These are phyloP conservation scores for western clawed frog (Xenopus tropicalis) DNA, from an alignment of 2,113 vertebrate species.

Conservation along the genomic window UCB_Xtro_10.0 CM004444.2:52396501-52397000, in stretches of 20 bases:
- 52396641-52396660: conserved; percentile 11
- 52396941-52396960: no score
- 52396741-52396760: conserved; percentile 21
- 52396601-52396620: conserved; percentile 23
- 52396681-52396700: neutral
- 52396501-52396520: conserved; percentile 1
- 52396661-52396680: conserved; percentile 14
- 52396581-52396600: conserved; percentile 27
- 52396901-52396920: no score
- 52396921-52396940: no score
- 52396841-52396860: no score
- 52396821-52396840: no score
- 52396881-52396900: no score
- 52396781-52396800: no score
- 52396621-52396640: conserved; percentile 11
- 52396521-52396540: neutral
- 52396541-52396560: neutral
- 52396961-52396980: no score
- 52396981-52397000: no score
- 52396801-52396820: no score
- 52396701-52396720: conserved; percentile 1
- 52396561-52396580: conserved; percentile 18
- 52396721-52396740: neutral
- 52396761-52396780: neutral
- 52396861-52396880: no score